Base-by-base conservation (phyloP, 1,140 invertebrate species). In the Drosophila lowei region DNA sequence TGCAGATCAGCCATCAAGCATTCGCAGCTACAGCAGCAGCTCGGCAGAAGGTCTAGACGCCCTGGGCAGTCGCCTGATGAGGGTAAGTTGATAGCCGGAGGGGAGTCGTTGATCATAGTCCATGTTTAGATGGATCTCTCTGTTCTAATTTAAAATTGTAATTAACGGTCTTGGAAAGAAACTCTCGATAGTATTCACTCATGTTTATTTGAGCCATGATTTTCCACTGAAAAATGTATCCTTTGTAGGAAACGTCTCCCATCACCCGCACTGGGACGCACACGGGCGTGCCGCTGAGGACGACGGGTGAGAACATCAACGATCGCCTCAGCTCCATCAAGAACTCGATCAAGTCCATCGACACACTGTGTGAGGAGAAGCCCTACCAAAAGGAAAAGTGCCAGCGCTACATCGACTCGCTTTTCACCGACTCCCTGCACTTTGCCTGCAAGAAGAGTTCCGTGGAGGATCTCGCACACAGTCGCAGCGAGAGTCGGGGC, bases 311-410 rank as follows among this genome's bases (percentile, higher is more conserved):
- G 25, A 91, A 90, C 42, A 91, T 91, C 44, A 90, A 90, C 44
- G 90, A 90, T 15, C 89, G 88, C 0, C 67, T 91, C 2, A 90
- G 75, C n/a, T 91, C 90, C 1, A 91, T 91, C 9, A 90, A 91
- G 60, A 89, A 91, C 56, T 90, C 86, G 3, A 91, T 91, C 34
- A 91, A 91, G 47, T 91, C 90, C 18, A 91, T 91, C 16, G 91
- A 91, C 62, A 79, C 59, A 2, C 44, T 91, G 38, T 91, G 91
- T 68, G 86, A 91, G 66, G 88, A 91, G 59, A 90, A 91, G 44
- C 81, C 90, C 2, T 91, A 90, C 67, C 70, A 84, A 18, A 91
- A 90, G 71, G 90, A 91, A 50, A 86, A 89, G 48, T 91, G 90
- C 48, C 90, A 91, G 52, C 89, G 89, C 1, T 91, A 91, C 43